These are phyloP conservation scores for Helogale parvula DNA, from an alignment of 2,113 vertebrate genomes.

Conservation along the genomic window DNA sequence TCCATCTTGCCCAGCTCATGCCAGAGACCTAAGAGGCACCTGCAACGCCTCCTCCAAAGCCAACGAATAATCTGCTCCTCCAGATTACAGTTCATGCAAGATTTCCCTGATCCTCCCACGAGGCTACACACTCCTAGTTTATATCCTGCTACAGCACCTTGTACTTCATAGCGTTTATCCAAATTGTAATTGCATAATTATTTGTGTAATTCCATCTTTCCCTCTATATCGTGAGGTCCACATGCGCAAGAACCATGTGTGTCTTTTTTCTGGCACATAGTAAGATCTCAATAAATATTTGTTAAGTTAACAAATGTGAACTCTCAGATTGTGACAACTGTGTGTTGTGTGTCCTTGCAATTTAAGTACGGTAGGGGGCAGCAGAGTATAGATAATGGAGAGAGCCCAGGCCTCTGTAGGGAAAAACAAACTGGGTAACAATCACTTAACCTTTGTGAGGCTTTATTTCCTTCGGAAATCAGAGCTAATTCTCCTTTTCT, in stretches of 20 bases:
- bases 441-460: slow-evolving; percentile 5
- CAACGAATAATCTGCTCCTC: not conserved
- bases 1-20: not conserved
- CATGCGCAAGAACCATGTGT: not conserved
- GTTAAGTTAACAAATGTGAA: not conserved
- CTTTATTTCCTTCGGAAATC: slow-evolving; percentile 13
- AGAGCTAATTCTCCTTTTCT: slow-evolving; percentile 32
- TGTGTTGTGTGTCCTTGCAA: not conserved
- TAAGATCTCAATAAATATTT: slow-evolving; percentile 21
- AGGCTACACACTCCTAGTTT: not conserved
- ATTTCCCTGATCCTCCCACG: not conserved
- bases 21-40: not conserved
- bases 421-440: not conserved
- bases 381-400: slow-evolving; percentile 45
- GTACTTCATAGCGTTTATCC: not conserved
- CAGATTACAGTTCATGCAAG: not conserved
- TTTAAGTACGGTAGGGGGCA: slow-evolving; percentile 65
- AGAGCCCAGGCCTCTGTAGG: not conserved
- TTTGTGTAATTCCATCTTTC: not conserved
- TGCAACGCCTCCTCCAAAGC: not conserved
- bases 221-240: not conserved
- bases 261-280: not conserved
- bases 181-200: not conserved
- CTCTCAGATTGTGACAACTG: too few relatives aligned
- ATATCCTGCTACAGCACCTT: not conserved